These are phyloP conservation scores for Oreochromis aureus DNA, from an alignment of 2,113 vertebrate species.

Conservation along the genomic window DNA sequence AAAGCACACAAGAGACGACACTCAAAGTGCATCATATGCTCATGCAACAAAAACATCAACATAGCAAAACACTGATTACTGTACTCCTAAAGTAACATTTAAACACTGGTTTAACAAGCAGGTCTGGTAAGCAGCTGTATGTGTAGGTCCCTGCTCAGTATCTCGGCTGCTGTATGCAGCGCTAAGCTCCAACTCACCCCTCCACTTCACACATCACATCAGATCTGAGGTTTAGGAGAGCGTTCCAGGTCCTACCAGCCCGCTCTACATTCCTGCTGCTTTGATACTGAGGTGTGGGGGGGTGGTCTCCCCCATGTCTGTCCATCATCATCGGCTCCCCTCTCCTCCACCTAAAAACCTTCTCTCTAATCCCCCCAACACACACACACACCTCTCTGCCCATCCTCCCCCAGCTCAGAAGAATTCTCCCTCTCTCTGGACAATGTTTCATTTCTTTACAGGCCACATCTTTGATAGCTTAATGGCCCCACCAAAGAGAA, in stretches of 20 bases:
- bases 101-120: neutral
- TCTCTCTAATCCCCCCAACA: conserved; percentile 27
- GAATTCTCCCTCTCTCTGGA: conserved; percentile 75
- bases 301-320: conserved; percentile 61
- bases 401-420: conserved; percentile 67
- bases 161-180: conserved; percentile 32
- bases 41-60: neutral
- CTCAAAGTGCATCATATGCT: conserved; percentile 15
- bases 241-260: conserved; percentile 62
- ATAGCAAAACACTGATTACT: neutral
- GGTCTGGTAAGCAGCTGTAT: conserved; percentile 44
- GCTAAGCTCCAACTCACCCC: conserved; percentile 48
- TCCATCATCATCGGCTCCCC: conserved; percentile 67
- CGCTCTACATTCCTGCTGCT: conserved; percentile 67
- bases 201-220: conserved; percentile 65
- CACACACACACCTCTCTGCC: neutral
- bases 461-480: conserved; percentile 74
- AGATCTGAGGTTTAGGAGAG: conserved; percentile 55
- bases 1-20: neutral
- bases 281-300: conserved; percentile 55
- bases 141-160: conserved; percentile 36
- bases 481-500: conserved; percentile 56
- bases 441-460: conserved; percentile 73
- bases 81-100: neutral
- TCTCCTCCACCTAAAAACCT: conserved; percentile 54